Conservation (phyloP, 2,888 invertebrate genomes). For the Drosophila recens region DNA sequence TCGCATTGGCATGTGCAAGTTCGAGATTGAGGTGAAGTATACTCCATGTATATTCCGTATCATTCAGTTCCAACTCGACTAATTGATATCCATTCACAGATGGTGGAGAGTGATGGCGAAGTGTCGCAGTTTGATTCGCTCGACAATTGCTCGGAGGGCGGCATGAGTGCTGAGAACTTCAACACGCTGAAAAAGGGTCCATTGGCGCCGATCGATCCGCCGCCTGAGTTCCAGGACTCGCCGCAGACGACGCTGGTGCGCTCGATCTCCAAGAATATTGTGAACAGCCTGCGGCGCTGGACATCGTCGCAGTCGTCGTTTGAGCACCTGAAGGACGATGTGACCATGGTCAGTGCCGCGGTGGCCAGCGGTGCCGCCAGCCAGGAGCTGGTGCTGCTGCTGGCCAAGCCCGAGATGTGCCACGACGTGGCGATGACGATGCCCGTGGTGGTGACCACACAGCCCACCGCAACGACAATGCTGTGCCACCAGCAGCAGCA, state of each 20-base stretch:
- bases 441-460: constrained; percentile 23
- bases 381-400: constrained; percentile 57
- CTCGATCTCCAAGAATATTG: constrained; percentile 81
- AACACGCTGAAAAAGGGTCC: constrained; percentile 93
- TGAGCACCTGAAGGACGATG: constrained; percentile 80
- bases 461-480: constrained; percentile 17
- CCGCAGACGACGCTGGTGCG: constrained; percentile 84
- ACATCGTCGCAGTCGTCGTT: constrained; percentile 84
- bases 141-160: constrained; percentile 90
- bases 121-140: constrained; percentile 92
- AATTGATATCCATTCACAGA: constrained; percentile 85
- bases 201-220: constrained; percentile 91
- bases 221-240: constrained; percentile 91
- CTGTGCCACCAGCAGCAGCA: constrained; percentile 1
- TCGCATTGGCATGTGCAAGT: constrained; percentile 84
- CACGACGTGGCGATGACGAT: constrained; percentile 11
- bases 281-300: constrained; percentile 82
- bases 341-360: constrained; percentile 49
- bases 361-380: constrained; percentile 32
- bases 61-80: too few relatives aligned
- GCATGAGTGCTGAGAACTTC: constrained; percentile 92
- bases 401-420: constrained; percentile 40
- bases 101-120: constrained; percentile 93
- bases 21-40: constrained; percentile 83
- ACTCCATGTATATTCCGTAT: background rate